Percentiles rank a stretch among this genome's conserved stretches.
Evolutionary conservation across 2,797 vertebrate genomes (phyloP).

Genomic region (Novumbra hubbsi): DNA sequence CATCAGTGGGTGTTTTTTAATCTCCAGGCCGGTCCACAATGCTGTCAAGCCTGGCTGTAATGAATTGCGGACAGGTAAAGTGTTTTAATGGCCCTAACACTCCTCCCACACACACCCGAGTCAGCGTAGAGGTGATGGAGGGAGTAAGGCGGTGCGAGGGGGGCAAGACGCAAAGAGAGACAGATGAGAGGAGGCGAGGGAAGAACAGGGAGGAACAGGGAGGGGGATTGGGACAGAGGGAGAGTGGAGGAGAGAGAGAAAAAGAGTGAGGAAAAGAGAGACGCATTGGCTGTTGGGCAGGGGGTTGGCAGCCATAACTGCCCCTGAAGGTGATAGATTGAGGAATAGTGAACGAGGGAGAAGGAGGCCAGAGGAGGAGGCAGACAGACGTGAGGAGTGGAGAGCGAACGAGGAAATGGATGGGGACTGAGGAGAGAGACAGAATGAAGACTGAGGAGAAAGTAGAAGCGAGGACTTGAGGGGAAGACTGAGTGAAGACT

Average conservation of each 20-base stretch:
- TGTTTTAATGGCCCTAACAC: slow-evolving; percentile 23
- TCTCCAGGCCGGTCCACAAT: slow-evolving; percentile 24
- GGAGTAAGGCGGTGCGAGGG: neutral
- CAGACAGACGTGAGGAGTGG: neutral
- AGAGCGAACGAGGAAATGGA: neutral
- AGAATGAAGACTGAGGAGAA: neutral
- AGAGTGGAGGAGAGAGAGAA: neutral
- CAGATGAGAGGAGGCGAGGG: neutral
- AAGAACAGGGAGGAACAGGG: neutral
- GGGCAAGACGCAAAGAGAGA: neutral
- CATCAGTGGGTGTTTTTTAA: slow-evolving; percentile 40
- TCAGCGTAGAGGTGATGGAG: slow-evolving; percentile 19
- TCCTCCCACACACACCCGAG: slow-evolving; percentile 12
- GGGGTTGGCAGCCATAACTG: neutral
- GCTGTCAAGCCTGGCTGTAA: slow-evolving; percentile 27
- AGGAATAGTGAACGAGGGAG: slow-evolving; percentile 8
- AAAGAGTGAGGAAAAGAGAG: neutral
- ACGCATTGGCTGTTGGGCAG: neutral
- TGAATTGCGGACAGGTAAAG: slow-evolving; percentile 40
- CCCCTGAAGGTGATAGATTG: neutral
- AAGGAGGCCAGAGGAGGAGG: neutral
- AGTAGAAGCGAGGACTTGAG: neutral
- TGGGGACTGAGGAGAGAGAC: neutral
- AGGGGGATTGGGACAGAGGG: neutral
- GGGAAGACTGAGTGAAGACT: neutral